Conservation (phyloP, 2,797 vertebrate species). For the Zonotrichia albicollis region DNA sequence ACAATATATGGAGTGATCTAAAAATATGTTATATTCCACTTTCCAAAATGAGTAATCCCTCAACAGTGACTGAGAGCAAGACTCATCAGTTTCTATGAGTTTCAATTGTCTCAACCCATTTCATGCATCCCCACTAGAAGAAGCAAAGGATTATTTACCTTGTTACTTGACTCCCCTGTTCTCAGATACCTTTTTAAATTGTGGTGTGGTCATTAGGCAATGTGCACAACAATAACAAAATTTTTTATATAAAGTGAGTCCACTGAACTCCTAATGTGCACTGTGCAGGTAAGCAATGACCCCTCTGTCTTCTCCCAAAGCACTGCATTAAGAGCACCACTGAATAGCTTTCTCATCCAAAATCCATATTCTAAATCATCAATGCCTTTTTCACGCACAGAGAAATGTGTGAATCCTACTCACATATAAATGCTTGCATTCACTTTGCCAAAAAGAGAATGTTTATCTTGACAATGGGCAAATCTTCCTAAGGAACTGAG, state of each 20-base stretch:
- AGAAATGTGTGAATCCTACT: background rate
- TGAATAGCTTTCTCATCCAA: background rate
- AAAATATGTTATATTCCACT: background rate
- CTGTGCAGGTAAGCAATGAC: background rate
- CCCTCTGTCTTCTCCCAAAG: background rate
- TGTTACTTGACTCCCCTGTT: background rate
- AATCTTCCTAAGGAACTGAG: background rate
- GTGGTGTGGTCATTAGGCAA: background rate
- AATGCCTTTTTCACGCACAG: background rate
- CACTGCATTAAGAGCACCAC: background rate
- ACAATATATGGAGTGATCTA: background rate
- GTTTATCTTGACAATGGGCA: background rate
- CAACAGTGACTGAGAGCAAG: background rate
- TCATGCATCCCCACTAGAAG: background rate
- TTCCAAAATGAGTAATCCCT: background rate
- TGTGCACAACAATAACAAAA: background rate
- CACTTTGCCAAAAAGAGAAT: background rate
- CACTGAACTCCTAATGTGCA: background rate
- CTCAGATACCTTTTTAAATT: background rate
- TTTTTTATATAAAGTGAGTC: background rate
- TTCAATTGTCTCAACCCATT: background rate
- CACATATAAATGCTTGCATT: background rate
- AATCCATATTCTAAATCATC: background rate
- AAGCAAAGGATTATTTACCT: background rate
- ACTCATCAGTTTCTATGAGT: background rate